phyloP scores from a whole-genome alignment of 2,888 invertebrate species.

The Gymnosoma rotundatum region DNA sequence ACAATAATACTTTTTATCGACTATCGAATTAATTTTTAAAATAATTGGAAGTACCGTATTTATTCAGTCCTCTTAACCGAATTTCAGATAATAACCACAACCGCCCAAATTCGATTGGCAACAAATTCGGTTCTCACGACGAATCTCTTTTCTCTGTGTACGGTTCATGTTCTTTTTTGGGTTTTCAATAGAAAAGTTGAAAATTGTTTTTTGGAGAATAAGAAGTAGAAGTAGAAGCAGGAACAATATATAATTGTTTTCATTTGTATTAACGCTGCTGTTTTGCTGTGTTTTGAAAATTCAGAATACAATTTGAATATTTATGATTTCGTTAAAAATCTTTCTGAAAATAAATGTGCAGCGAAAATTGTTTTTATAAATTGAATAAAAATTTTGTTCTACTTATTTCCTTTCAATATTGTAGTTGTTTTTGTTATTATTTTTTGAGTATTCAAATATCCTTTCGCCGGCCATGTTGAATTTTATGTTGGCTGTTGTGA shows the following conservation, averaged over 20 bases:
- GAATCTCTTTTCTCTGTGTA: too few species aligned
- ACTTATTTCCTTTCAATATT: background rate
- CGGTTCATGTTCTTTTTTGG: too few species aligned
- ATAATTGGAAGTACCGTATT: too few species aligned
- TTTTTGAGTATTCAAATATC: background rate
- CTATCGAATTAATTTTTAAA: too few species aligned
- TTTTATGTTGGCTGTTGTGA: background rate
- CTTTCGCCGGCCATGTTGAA: too few species aligned
- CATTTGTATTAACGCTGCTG: conserved; percentile 42
- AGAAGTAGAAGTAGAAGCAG: background rate
- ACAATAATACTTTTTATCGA: too few species aligned
- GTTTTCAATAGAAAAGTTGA: conserved; percentile 7
- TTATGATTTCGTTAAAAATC: conserved; percentile 61
- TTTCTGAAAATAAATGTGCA: conserved; percentile 27
- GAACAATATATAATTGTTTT: conserved; percentile 57
- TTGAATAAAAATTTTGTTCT: conserved; percentile 51
- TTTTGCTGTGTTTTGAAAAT: conserved; percentile 2
- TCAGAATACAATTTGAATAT: conserved; percentile 61
- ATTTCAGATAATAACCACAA: too few species aligned
- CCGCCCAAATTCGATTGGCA: too few species aligned
- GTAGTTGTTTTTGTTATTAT: background rate
- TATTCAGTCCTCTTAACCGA: too few species aligned
- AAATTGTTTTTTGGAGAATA: background rate
- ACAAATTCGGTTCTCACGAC: too few species aligned
- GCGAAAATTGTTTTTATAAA: conserved; percentile 51